phyloP scores from a whole-genome alignment of 1,140 invertebrate species.

The Anastrepha ludens region DNA sequence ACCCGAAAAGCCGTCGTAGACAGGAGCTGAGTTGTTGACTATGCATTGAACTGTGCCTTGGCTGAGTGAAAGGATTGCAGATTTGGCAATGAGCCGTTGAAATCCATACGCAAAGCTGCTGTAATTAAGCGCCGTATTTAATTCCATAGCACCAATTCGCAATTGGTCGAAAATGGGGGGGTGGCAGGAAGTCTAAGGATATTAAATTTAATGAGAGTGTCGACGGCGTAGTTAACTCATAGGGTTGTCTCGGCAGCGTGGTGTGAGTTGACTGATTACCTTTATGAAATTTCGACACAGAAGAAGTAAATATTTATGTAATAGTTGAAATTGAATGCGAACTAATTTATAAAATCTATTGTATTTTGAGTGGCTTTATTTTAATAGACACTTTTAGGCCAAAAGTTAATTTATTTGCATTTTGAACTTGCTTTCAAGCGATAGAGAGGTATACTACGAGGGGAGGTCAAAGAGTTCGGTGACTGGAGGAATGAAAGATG shows the following conservation, averaged over 20 bases:
- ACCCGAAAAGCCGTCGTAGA: not conserved
- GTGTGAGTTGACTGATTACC: slow-evolving; percentile 21
- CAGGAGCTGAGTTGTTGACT: not conserved
- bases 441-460: too few species aligned
- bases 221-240: slow-evolving; percentile 4
- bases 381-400: too few species aligned
- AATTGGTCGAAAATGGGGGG: not conserved
- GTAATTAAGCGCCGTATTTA: slow-evolving; percentile 49
- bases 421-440: too few species aligned
- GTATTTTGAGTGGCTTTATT: too few species aligned
- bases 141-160: not conserved
- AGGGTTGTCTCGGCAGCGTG: not conserved
- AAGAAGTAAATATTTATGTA: not conserved
- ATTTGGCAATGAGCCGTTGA: slow-evolving; percentile 50
- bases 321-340: too few species aligned
- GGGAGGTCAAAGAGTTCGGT: too few species aligned
- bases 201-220: slow-evolving; percentile 50
- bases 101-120: slow-evolving; percentile 48
- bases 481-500: too few species aligned
- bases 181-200: slow-evolving; percentile 13
- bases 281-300: not conserved
- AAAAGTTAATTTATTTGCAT: too few species aligned
- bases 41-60: not conserved
- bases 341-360: too few species aligned
- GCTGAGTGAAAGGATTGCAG: slow-evolving; percentile 25